These are phyloP conservation scores for Scarus forsteni DNA, from an alignment of 2,797 vertebrate genomes.

Conservation along the genomic window DNA sequence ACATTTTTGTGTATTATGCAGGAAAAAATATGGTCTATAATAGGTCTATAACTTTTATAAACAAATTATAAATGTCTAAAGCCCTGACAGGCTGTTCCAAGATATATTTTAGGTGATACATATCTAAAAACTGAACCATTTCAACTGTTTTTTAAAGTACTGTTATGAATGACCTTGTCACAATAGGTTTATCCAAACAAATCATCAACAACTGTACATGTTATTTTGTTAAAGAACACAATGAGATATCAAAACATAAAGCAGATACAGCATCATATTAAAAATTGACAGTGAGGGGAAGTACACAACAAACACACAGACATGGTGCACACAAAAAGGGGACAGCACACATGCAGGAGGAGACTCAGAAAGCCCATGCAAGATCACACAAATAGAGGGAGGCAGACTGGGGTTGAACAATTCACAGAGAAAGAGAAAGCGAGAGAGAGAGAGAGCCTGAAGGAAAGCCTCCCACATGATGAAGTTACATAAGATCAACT, in stretches of 20 bases:
- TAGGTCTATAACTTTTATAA: constrained; percentile 14
- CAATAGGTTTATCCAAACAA: constrained; percentile 49
- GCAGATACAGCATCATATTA: constrained; percentile 58
- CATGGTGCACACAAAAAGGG: constrained; percentile 61
- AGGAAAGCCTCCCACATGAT: constrained; percentile 68
- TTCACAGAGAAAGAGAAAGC: constrained; percentile 6
- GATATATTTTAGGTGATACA: neutral
- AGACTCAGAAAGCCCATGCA: constrained; percentile 77
- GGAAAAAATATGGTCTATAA: neutral
- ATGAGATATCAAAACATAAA: constrained; percentile 61
- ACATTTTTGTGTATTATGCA: constrained; percentile 13
- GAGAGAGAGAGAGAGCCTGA: constrained; percentile 37
- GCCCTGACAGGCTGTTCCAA: constrained; percentile 3
- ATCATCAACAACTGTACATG: constrained; percentile 51
- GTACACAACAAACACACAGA: constrained; percentile 46
- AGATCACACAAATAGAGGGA: constrained; percentile 62
- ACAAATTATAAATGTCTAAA: constrained; percentile 16
- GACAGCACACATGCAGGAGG: constrained; percentile 62
- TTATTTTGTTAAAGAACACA: constrained; percentile 65
- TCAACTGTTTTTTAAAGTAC: constrained; percentile 2
- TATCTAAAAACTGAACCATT: constrained; percentile 13
- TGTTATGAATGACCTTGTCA: constrained; percentile 34
- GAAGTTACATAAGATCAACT: constrained; percentile 71
- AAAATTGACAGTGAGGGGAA: constrained; percentile 58
- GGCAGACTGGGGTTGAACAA: constrained; percentile 41